These are phyloP conservation scores for Sinocyclocheilus maitianheensis DNA, from an alignment of 2,113 vertebrate genomes.

Conservation along the genomic window DNA sequence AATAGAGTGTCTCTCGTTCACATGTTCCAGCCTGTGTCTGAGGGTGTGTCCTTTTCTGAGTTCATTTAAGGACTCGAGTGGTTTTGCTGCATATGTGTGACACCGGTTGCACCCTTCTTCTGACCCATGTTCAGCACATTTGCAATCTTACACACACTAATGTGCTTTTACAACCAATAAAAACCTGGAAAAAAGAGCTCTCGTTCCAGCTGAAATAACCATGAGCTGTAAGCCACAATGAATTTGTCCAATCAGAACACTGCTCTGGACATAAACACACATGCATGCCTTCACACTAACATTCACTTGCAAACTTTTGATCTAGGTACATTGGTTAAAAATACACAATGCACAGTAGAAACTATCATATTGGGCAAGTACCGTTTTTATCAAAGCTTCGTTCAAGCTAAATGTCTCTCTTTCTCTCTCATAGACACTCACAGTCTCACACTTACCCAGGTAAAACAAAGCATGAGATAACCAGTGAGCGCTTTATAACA, in stretches of 20 bases:
- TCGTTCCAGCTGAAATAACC: conserved; percentile 29
- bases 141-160: conserved; percentile 10
- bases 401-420: background rate
- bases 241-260: background rate
- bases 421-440: background rate
- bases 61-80: conserved; percentile 5
- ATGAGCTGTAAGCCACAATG: background rate
- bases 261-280: background rate
- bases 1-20: background rate
- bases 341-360: background rate
- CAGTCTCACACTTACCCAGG: background rate
- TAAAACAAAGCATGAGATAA: background rate
- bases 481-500: background rate
- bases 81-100: conserved; percentile 11
- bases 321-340: background rate
- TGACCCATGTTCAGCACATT: conserved; percentile 1
- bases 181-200: conserved; percentile 2
- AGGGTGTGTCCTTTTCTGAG: conserved; percentile 26
- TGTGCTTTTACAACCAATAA: conserved; percentile 22
- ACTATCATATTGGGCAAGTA: background rate
- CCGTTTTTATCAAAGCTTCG: background rate
- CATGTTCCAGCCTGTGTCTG: conserved; percentile 8
- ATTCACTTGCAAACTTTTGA: background rate
- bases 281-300: conserved; percentile 6
- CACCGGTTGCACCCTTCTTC: background rate